These are phyloP conservation scores for Sinhomidia bicolor DNA, from an alignment of 2,888 invertebrate species.

Conservation along the genomic window DNA sequence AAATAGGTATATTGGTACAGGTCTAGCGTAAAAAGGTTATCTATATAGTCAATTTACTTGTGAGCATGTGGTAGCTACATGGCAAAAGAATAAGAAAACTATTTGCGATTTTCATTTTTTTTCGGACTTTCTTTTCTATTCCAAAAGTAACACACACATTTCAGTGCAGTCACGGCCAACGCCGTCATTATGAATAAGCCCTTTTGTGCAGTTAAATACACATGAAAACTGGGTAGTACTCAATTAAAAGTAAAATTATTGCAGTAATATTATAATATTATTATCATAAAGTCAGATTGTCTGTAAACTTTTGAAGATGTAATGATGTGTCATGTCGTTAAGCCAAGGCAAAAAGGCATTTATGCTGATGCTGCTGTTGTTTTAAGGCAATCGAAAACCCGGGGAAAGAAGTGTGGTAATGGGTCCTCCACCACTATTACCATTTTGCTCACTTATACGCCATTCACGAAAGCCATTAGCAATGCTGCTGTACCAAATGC, in stretches of 20 bases:
- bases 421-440: not conserved
- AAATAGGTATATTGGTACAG: too few species aligned
- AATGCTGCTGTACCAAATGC: not conserved
- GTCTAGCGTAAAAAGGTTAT: too few species aligned
- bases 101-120: too few species aligned
- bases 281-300: not conserved
- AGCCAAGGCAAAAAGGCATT: not conserved
- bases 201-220: not conserved
- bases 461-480: not conserved
- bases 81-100: too few species aligned
- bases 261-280: not conserved
- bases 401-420: not conserved
- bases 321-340: not conserved
- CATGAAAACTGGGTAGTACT: conserved; percentile 22
- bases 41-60: too few species aligned
- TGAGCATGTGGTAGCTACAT: too few species aligned
- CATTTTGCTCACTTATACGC: not conserved
- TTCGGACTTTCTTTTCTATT: too few species aligned
- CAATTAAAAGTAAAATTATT: conserved; percentile 5
- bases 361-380: not conserved
- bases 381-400: not conserved
- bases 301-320: not conserved
- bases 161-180: too few species aligned
- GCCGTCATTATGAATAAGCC: not conserved
- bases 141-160: too few species aligned